Evolutionary conservation across 1,140 invertebrate genomes (phyloP), one percentile per base, ranked within the genome.

Genomic region (Calosoma granatense): DNA sequence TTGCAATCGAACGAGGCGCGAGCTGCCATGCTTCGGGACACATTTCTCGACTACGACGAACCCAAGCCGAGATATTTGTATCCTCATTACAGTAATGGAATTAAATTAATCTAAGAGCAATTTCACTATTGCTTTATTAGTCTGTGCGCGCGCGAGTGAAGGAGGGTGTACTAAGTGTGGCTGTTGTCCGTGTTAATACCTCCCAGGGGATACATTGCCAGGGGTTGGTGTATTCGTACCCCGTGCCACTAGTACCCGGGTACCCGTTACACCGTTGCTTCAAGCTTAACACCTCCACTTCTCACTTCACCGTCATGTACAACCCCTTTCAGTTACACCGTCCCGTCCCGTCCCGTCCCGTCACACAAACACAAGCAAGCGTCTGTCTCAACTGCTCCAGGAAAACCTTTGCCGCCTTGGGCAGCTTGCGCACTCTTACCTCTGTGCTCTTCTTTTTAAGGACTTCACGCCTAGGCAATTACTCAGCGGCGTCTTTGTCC

Each of bases 31-130:
- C n/a, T n/a, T n/a, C n/a, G n/a, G n/a, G n/a, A n/a, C n/a, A n/a
- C n/a, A n/a, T n/a, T n/a, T n/a, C n/a, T n/a, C n/a, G n/a, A 6
- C 15, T 17, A 17, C 4, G 3, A 4, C 17, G 17, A 12, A 47
- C 41, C 26, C 6, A 36, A 6, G 26, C 6, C 26, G 6, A 36
- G 55, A 57, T 61, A 61, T 61, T 59, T 61, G 60, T 61, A 59
- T 61, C 60, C 59, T 61, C 60, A 61, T 61, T 61, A 61, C 58
- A 43, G 57, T 61, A 61, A 61, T 61, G 60, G 60, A 61, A 61
- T 61, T 57, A 61, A 59, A 61, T 61, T 59, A 61, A 61, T 61
- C 60, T 47, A 39, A 47, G 41, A 47, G 41, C 41, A 47, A 47
- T 47, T 47, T 47, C 41, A 17, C 41, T 47, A 47, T 47, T 47